phyloP scores from a whole-genome alignment of 2,797 vertebrate genomes.

The Malacoctenus gilli region DNA sequence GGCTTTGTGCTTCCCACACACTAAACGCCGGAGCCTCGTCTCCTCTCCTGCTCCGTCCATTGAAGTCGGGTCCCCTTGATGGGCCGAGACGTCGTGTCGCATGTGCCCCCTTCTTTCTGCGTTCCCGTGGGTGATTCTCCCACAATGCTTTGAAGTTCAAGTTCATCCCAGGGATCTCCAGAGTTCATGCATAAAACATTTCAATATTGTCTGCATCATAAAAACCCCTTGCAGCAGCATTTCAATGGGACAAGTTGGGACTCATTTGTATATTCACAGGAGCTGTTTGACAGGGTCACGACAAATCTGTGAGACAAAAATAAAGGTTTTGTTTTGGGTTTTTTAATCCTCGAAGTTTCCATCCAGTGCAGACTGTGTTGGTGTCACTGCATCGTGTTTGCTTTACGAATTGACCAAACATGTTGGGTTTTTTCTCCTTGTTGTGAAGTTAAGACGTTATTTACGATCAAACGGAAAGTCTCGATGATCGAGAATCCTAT shows the following conservation, averaged over 20 bases:
- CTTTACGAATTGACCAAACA: too few relatives aligned
- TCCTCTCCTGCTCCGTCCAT: slow-evolving; percentile 43
- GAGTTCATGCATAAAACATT: slow-evolving; percentile 51
- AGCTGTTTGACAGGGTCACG: slow-evolving; percentile 9
- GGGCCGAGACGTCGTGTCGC: slow-evolving; percentile 60
- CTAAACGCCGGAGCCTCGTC: slow-evolving; percentile 30
- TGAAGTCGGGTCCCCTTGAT: slow-evolving; percentile 62
- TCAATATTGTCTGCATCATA: slow-evolving; percentile 19
- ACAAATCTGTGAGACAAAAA: too few relatives aligned
- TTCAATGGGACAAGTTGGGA: slow-evolving; percentile 28
- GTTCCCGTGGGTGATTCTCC: slow-evolving; percentile 53
- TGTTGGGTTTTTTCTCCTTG: too few relatives aligned
- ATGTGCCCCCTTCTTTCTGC: slow-evolving; percentile 43
- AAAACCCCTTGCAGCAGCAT: slow-evolving; percentile 20
- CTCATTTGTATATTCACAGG: slow-evolving; percentile 12
- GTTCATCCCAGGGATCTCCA: slow-evolving; percentile 53
- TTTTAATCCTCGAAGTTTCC: too few relatives aligned
- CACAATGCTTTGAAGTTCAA: slow-evolving; percentile 56
- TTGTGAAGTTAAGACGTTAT: too few relatives aligned
- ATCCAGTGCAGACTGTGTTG: too few relatives aligned
- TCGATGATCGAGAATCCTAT: too few relatives aligned
- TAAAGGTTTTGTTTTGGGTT: too few relatives aligned
- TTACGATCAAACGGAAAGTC: too few relatives aligned
- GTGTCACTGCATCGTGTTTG: too few relatives aligned
- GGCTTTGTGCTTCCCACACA: slow-evolving; percentile 47